These are phyloP conservation scores for Dolichomitus sp. DNA, from an alignment of 2,888 invertebrate genomes.

Conservation along the genomic window DNA sequence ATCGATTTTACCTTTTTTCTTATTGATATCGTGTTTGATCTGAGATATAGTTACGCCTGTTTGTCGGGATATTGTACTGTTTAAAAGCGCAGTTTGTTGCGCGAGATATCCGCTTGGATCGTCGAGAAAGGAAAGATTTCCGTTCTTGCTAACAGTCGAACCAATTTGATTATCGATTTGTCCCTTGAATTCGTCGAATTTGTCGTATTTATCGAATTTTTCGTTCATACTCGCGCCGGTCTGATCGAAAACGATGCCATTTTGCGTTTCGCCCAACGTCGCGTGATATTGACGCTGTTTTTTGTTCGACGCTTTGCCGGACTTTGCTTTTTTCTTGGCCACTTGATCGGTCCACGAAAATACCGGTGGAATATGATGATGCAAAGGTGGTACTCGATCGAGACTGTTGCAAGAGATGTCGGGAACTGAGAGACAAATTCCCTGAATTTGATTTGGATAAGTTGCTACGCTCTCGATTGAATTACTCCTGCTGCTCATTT, in stretches of 20 bases:
- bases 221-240: conserved; percentile 77
- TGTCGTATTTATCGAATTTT: conserved; percentile 72
- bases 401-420: conserved; percentile 88
- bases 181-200: conserved; percentile 45
- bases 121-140: conserved; percentile 93
- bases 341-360: conserved; percentile 88
- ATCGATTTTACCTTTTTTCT: conserved; percentile 66
- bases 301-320: conserved; percentile 87
- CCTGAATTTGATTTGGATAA: conserved; percentile 45
- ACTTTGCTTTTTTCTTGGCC: conserved; percentile 88
- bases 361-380: conserved; percentile 90
- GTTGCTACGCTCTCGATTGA: conserved; percentile 64
- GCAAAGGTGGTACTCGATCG: conserved; percentile 91
- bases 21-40: conserved; percentile 59
- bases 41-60: conserved; percentile 85
- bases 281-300: conserved; percentile 78
- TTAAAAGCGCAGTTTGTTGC: conserved; percentile 95
- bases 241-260: conserved; percentile 75
- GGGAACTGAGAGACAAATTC: conserved; percentile 73
- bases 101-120: conserved; percentile 97
- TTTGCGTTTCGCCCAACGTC: conserved; percentile 69
- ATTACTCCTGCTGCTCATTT: conserved; percentile 35
- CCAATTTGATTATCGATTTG: conserved; percentile 67
- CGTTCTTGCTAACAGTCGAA: conserved; percentile 81
- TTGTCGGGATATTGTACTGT: conserved; percentile 93